Evolutionary conservation across 2,797 vertebrate genomes (phyloP).

Genomic region (Spea hammondii): DNA sequence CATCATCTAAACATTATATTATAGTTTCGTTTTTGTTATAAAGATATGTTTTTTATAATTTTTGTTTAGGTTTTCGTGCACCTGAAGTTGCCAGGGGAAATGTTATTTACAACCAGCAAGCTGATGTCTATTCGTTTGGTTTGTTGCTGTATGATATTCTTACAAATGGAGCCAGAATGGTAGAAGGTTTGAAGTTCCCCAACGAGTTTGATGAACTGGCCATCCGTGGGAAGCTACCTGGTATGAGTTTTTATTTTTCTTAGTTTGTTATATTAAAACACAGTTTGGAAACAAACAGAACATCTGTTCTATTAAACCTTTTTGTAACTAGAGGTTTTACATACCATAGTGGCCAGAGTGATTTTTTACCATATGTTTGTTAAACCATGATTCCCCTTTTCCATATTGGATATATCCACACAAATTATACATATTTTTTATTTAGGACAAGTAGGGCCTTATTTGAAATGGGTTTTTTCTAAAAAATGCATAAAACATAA

Average conservation of each 20-base stretch:
- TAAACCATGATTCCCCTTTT: too few relatives aligned
- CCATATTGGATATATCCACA: too few relatives aligned
- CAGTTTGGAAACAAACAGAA: too few relatives aligned
- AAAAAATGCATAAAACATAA: too few relatives aligned
- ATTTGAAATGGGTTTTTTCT: too few relatives aligned
- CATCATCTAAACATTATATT: too few relatives aligned
- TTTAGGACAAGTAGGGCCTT: too few relatives aligned
- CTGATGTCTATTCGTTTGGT: conserved; percentile 94
- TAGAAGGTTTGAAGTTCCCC: conserved; percentile 93
- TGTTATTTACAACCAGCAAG: conserved; percentile 94
- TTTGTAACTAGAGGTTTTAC: too few relatives aligned
- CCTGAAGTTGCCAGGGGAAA: conserved; percentile 93
- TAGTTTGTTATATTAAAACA: background rate
- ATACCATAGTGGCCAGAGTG: too few relatives aligned
- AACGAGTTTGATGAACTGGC: conserved; percentile 96
- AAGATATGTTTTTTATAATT: conserved; percentile 9
- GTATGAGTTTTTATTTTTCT: conserved; percentile 62
- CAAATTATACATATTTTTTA: too few relatives aligned
- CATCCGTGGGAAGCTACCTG: conserved; percentile 89
- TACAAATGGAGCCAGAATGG: conserved; percentile 87
- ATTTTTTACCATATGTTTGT: too few relatives aligned
- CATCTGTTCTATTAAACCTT: too few relatives aligned
- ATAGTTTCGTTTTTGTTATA: background rate
- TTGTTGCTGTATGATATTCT: conserved; percentile 94
- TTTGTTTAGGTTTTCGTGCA: conserved; percentile 84